Percentiles rank a stretch among this genome's conserved stretches.
These are phyloP conservation scores for Rhingia campestris DNA, from an alignment of 2,888 invertebrate species.

Conservation along the genomic window DNA sequence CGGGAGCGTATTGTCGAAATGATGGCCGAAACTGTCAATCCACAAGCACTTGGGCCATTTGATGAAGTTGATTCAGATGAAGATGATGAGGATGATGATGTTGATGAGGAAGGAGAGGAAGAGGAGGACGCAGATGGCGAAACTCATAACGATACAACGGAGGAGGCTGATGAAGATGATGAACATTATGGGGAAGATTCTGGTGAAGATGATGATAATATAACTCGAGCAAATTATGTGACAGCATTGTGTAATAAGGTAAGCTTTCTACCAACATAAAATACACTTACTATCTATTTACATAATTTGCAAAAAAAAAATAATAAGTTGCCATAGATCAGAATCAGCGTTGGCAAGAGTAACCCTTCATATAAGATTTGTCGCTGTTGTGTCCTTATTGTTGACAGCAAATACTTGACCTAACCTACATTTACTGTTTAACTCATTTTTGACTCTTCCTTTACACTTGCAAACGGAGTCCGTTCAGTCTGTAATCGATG, in stretches of 20 bases:
- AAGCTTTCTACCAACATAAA: too few species aligned
- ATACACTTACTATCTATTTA: too few species aligned
- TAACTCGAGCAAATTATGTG: slow-evolving; percentile 68
- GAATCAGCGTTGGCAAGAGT: too few species aligned
- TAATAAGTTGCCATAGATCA: too few species aligned
- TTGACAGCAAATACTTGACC: too few species aligned
- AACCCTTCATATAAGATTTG: too few species aligned
- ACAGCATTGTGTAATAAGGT: slow-evolving; percentile 61
- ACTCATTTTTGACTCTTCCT: too few species aligned
- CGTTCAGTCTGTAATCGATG: too few species aligned
- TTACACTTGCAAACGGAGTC: too few species aligned
- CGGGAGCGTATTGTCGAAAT: slow-evolving; percentile 81
- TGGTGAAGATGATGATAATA: slow-evolving; percentile 77
- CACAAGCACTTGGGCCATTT: slow-evolving; percentile 85
- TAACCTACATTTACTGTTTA: too few species aligned
- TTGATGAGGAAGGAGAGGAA: slow-evolving; percentile 83
- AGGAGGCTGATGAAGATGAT: slow-evolving; percentile 81
- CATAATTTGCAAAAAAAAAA: too few species aligned
- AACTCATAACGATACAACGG: slow-evolving; percentile 79
- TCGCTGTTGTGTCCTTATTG: too few species aligned
- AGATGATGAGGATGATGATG: slow-evolving; percentile 84
- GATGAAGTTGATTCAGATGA: slow-evolving; percentile 85
- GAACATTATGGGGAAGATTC: slow-evolving; percentile 77
- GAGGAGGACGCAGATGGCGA: slow-evolving; percentile 81
- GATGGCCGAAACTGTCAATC: slow-evolving; percentile 83